These are phyloP conservation scores for Pristis pectinata DNA, from an alignment of 2,797 vertebrate species.

Conservation along the genomic window DNA sequence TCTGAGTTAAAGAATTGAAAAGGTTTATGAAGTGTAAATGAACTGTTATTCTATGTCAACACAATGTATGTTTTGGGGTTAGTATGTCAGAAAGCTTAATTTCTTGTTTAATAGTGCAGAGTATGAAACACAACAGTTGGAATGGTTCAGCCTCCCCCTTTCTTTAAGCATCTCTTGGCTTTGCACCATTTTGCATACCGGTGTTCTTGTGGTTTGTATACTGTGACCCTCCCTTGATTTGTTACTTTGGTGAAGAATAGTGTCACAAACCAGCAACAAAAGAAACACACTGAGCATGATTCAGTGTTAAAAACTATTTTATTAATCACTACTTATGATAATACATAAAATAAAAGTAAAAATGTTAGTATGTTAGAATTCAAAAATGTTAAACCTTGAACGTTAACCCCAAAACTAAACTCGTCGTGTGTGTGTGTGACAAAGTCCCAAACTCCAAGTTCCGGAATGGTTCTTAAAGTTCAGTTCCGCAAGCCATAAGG, in stretches of 20 bases:
- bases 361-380: too few species aligned
- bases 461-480: too few species aligned
- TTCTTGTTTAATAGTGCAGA: not conserved
- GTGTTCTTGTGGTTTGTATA: slow-evolving; percentile 14
- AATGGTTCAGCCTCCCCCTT: not conserved
- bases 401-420: too few species aligned
- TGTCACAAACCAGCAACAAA: too few species aligned
- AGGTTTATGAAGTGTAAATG: not conserved
- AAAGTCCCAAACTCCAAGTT: too few species aligned
- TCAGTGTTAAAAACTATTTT: too few species aligned
- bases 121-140: not conserved
- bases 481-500: too few species aligned
- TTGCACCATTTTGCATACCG: slow-evolving; percentile 9
- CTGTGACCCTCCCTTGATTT: slow-evolving; percentile 1
- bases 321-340: too few species aligned
- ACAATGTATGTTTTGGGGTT: not conserved
- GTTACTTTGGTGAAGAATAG: slow-evolving; percentile 14
- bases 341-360: too few species aligned
- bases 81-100: not conserved
- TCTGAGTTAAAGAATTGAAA: not conserved
- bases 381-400: too few species aligned
- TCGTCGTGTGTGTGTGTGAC: too few species aligned
- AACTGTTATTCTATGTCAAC: not conserved
- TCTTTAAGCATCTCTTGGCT: slow-evolving; percentile 11
- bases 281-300: too few species aligned